These are phyloP conservation scores for Eurosta solidaginis DNA, from an alignment of 1,140 invertebrate species.

Conservation along the genomic window DNA sequence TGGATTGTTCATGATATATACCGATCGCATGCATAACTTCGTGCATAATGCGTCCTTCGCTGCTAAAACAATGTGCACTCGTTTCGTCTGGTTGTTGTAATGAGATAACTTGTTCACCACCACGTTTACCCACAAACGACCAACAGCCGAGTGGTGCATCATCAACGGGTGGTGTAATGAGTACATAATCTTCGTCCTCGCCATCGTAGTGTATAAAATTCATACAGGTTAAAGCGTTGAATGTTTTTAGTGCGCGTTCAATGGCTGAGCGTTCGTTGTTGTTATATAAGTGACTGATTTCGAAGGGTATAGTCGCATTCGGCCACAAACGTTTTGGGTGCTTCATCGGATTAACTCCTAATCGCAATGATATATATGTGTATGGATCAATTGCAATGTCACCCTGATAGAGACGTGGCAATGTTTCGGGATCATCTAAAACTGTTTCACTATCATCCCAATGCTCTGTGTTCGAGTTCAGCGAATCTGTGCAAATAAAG, in stretches of 20 bases:
- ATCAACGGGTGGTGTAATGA: slow-evolving; percentile 68
- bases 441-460: slow-evolving; percentile 45
- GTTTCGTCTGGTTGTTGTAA: slow-evolving; percentile 66
- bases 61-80: slow-evolving; percentile 66
- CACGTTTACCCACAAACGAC: slow-evolving; percentile 75
- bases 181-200: slow-evolving; percentile 72
- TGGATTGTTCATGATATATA: slow-evolving; percentile 86
- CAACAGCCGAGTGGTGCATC: slow-evolving; percentile 76
- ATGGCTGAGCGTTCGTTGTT: slow-evolving; percentile 61
- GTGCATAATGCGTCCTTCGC: slow-evolving; percentile 77
- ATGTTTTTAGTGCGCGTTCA: slow-evolving; percentile 67
- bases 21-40: slow-evolving; percentile 86
- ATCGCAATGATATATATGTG: slow-evolving; percentile 64
- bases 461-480: slow-evolving; percentile 45
- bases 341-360: slow-evolving; percentile 68
- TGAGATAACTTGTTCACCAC: slow-evolving; percentile 60
- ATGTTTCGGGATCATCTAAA: slow-evolving; percentile 68
- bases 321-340: slow-evolving; percentile 68
- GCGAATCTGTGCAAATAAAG: slow-evolving; percentile 50
- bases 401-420: slow-evolving; percentile 70
- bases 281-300: slow-evolving; percentile 69
- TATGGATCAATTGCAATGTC: slow-evolving; percentile 68
- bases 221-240: slow-evolving; percentile 74
- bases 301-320: slow-evolving; percentile 72
- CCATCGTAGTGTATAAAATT: slow-evolving; percentile 69